Evolutionary conservation across 2,797 vertebrate genomes (phyloP), one percentile per base, ranked within the genome.

Genomic region (Takifugu rubripes): DNA sequence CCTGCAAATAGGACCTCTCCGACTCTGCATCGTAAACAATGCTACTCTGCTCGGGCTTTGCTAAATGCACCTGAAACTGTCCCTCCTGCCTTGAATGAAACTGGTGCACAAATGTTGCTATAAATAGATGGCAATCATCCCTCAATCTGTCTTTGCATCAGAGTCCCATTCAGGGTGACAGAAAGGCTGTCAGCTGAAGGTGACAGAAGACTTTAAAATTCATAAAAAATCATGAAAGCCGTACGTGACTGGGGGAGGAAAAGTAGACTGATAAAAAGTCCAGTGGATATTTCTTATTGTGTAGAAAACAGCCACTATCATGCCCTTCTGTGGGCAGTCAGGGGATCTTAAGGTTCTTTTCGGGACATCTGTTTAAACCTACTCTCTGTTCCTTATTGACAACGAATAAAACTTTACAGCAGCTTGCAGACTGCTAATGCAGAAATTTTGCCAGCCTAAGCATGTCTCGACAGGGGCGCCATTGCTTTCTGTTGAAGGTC

Each of bases 101-200:
- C 36, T 53, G 58, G 57, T 64, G 61, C 58, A 58, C 36, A 61
- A 49, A 54, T 2, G 29, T 21, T 52, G 5, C 63, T 75, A 79
- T 63, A 74, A 79, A 79, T 74, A 77, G 59, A 33, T 5, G 0
- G 2, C 53, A 43, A 52, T 70, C 59, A 66, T 31, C 26, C 45
- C 27, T 40, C 56, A 48, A 42, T 62, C 67, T 62, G 45, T 64
- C 50, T 26, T 48, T 46, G 47, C 65, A 61, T 68, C 64, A 46
- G 15, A 31, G 56, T 49, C 54, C 43, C 42, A 17, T 62, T 67
- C 53, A 47, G 54, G n/a, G 49, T 16, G 59, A 63, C 36, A 59
- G 40, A 5, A 27, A 15, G 27, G 59, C 52, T 36, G 66, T 49
- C 62, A 57, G 65, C 64, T 74, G 71, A 52, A 75, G 24, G 51